Base-by-base conservation (phyloP, 1,140 invertebrate genomes). In the Saccostrea glomerata region DNA sequence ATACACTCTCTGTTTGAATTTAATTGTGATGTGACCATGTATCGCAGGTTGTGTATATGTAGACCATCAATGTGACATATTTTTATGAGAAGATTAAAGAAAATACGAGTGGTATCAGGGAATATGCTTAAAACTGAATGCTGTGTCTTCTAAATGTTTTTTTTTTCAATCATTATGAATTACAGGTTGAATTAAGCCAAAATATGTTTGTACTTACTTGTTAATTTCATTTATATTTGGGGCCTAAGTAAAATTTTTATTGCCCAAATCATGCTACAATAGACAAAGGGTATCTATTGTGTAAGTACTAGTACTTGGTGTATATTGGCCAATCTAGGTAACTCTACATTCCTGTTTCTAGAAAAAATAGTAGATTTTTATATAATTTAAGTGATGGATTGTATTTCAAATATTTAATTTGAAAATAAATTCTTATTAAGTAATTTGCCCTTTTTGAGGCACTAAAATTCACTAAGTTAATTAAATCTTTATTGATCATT, bases 111-210 rank as follows among this genome's bases (percentile, higher is more conserved):
- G 25, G 30, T 13, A 77, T 30, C 12, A 77, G 3, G 25, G 23
- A 30, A 30, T 11, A 17, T 77, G 25, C 12, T 30, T 23, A 30
- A 30, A 77, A 77, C 25, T 7, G 13, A 77, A 66, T 66, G 23
- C 17, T 7, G 23, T 66, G n/a, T 47, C 47, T 47, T 47, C 6
- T 47, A 47, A 47, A 0, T 47, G 47, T 47, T 47, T 47, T 47
- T 0, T n/a, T 66, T 20, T n/a, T n/a, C 60, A 66, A 66, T 20
- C 20, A n/a, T 66, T 66, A 17, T 36, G 25, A 77, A 30, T 30
- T 5, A 30, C 70, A 77, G 70, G 70, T 77, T 77, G 70, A 77
- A 77, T 77, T 77, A 77, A 36, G 70, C 70, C 70, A 77, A 77
- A 77, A 77, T 77, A 4, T 30, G 25, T 36, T 30, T 77, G 70